Percentiles rank a stretch among this genome's conserved stretches.
Evolutionary conservation across 2,797 vertebrate species (phyloP).

Genomic region (Anisognathus igniventris): DNA sequence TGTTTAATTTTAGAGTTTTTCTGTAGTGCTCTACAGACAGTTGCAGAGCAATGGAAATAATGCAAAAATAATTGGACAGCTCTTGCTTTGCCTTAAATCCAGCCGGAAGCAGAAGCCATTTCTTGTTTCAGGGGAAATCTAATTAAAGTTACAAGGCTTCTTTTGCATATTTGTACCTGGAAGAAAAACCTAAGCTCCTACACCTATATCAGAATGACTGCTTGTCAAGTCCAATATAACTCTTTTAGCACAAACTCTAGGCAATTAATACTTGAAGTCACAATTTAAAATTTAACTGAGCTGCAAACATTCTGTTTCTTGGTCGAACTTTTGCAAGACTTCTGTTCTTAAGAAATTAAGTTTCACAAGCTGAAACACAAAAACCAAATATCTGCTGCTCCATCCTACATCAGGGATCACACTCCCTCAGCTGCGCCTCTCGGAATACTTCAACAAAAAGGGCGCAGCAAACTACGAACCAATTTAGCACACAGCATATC

Average conservation of each 20-base stretch:
- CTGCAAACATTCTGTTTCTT: background rate
- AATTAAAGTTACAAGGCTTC: background rate
- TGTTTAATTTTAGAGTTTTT: background rate
- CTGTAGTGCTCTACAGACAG: background rate
- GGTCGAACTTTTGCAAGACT: background rate
- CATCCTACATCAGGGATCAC: background rate
- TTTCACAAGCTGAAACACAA: background rate
- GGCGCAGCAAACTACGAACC: background rate
- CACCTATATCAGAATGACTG: accelerated
- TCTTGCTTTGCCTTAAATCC: background rate
- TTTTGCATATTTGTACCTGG: background rate
- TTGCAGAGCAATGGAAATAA: background rate
- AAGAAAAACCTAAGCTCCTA: background rate
- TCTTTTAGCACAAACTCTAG: background rate
- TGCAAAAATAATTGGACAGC: background rate
- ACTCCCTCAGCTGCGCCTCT: background rate
- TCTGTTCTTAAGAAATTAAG: background rate
- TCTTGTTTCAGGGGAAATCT: background rate
- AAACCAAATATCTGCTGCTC: background rate
- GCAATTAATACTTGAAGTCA: background rate
- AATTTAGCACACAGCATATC: accelerated
- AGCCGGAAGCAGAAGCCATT: background rate
- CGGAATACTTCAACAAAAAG: background rate
- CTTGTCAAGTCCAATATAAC: background rate
- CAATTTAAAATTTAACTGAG: background rate